Conservation (phyloP, 2,888 invertebrate species). For the Agapetus fuscipes region DNA sequence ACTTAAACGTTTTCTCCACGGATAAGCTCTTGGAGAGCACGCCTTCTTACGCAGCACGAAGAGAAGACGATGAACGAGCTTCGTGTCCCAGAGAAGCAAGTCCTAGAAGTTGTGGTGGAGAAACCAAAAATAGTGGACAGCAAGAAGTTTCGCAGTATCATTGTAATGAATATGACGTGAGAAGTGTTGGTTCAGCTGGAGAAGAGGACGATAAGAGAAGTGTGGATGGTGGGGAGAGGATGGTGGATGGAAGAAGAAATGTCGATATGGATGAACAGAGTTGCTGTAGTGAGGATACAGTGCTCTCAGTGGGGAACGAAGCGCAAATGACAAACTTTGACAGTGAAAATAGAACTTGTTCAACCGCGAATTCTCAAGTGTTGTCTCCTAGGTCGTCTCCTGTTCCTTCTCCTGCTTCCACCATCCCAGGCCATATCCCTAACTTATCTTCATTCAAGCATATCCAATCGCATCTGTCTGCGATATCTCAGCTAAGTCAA, state of each 20-base stretch:
- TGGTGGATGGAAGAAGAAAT: conserved; percentile 20
- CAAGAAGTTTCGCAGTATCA: too few species aligned
- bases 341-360: conserved; percentile 19
- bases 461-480: conserved; percentile 58
- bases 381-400: conserved; percentile 19
- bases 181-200: conserved; percentile 22
- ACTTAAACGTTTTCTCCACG: conserved; percentile 34
- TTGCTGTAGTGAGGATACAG: conserved; percentile 69
- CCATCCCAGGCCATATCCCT: conserved; percentile 24
- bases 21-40: conserved; percentile 40
- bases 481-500: conserved; percentile 55
- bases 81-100: too few species aligned
- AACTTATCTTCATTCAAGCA: conserved; percentile 51
- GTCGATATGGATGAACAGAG: conserved; percentile 49
- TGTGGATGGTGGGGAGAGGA: conserved; percentile 24
- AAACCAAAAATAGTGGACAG: conserved; percentile 1
- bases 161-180: conserved; percentile 11
- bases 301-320: conserved; percentile 73
- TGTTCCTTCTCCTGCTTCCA: conserved; percentile 24
- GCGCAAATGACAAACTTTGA: conserved; percentile 41
- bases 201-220: conserved; percentile 26
- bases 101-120: too few species aligned
- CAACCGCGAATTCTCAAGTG: conserved; percentile 22
- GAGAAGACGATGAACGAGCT: neutral
- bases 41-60: conserved; percentile 28